phyloP scores from a whole-genome alignment of 35 echinoderm and acorn worm genomes.

The Lytechinus variegatus region DNA sequence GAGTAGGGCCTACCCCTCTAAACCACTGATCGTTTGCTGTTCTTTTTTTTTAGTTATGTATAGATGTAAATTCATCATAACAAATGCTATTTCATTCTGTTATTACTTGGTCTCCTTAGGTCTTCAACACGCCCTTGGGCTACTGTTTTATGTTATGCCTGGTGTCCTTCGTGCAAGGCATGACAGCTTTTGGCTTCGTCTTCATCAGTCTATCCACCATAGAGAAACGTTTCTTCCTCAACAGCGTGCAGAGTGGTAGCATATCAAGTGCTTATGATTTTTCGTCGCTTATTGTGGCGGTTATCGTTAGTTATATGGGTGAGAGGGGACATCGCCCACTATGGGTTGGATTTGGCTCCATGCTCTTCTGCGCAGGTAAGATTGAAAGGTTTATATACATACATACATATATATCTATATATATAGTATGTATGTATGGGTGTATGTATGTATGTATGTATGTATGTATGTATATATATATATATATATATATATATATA shows the following conservation, averaged over 20 bases:
- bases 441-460: too few species aligned
- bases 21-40: too few species aligned
- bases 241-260: slow-evolving; percentile 82
- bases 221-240: slow-evolving; percentile 83
- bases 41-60: too few species aligned
- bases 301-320: slow-evolving; percentile 95
- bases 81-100: background rate
- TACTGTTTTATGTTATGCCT: slow-evolving; percentile 78
- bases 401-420: background rate
- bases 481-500: too few species aligned
- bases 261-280: slow-evolving; percentile 95
- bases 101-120: slow-evolving; percentile 15
- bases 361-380: slow-evolving; percentile 65
- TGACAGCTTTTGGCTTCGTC: slow-evolving; percentile 90
- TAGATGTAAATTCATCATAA: too few species aligned
- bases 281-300: slow-evolving; percentile 82
- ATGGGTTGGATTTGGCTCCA: slow-evolving; percentile 78
- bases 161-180: slow-evolving; percentile 89
- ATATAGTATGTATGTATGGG: too few species aligned
- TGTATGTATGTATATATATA: too few species aligned
- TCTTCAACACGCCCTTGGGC: slow-evolving; percentile 75
- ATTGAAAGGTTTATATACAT: background rate
- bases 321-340: slow-evolving; percentile 83
- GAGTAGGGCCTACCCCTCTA: too few species aligned
- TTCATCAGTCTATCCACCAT: slow-evolving; percentile 82